Evolutionary conservation across 2,888 invertebrate species (phyloP), one percentile per base, ranked within the genome.

Genomic region (Norana najaformis): DNA sequence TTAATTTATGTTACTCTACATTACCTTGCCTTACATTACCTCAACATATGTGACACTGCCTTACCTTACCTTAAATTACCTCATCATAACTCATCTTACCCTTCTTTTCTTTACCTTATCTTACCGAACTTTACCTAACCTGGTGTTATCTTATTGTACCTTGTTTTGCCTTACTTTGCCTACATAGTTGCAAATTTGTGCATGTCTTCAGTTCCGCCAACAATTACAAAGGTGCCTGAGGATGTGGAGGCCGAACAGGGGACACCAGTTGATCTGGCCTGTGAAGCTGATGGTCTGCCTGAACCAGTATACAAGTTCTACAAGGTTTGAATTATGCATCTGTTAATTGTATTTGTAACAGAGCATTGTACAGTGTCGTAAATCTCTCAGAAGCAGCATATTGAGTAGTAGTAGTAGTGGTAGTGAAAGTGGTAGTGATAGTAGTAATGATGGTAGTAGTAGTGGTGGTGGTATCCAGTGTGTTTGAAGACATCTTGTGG

Each of bases 281-380:
- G 92, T 82, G 88, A 90, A 41, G 92, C 92, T 18, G 83, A 39
- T 30, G 92, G 92, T 82, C 89, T 91, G 34, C 92, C 92, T 13
- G 82, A 83, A 41, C 92, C 92, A 30, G 91, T 91, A 82, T 92
- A 91, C 39, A 91, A 92, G 88, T 92, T 92, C 90, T 92, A 88
- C 88, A 92, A 90, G 90, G 92, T 92, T 36, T 13, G 85, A 82
- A 38, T 88, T 85, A 37, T 36, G 35, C 83, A 83, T 83, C 35
- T 47, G 47, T 20, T n/a, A n/a, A n/a, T 11, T 69, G 69, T n/a
- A 69, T 69, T n/a, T 69, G 30, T 69, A 69, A 69, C 8, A 69
- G 69, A n/a, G 69, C 69, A 69, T 3, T 69, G 69, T 69, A n/a
- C n/a, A 16, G 69, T n/a, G n/a, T 69, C 30, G n/a, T n/a, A 11